A percentile compares a stretch with the other conserved stretches of the same genome.
These are phyloP conservation scores for Glyptemys insculpta DNA, from an alignment of 2,797 vertebrate genomes.

Conservation along the genomic window DNA sequence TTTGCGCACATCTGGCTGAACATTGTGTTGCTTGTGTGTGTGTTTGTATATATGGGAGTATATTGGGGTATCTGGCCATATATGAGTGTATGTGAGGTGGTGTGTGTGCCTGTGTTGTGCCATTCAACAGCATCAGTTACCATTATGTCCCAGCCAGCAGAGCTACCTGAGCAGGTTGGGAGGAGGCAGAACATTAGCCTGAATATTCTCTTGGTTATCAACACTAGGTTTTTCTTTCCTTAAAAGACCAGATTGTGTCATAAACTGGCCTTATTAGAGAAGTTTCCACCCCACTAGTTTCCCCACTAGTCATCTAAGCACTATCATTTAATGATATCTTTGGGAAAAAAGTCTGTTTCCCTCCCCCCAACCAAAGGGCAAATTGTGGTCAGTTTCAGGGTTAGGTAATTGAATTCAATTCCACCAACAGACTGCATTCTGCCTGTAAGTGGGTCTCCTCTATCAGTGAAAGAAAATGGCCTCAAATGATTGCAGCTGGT, in stretches of 20 bases:
- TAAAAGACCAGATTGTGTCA: not conserved
- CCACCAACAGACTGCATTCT: slow-evolving; percentile 32
- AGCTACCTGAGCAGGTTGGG: not conserved
- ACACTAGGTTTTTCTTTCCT: not conserved
- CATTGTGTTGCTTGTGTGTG: not conserved
- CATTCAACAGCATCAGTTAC: not conserved
- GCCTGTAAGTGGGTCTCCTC: slow-evolving; percentile 59
- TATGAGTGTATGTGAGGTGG: not conserved
- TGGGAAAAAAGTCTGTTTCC: not conserved
- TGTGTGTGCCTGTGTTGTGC: not conserved
- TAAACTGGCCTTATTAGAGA: not conserved
- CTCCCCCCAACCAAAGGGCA: slow-evolving; percentile 6
- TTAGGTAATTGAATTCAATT: slow-evolving; percentile 65
- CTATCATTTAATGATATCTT: not conserved
- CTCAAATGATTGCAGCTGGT: slow-evolving; percentile 65
- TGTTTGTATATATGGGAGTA: not conserved
- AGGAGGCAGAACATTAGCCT: not conserved
- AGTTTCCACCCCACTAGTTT: not conserved
- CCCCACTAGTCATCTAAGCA: not conserved
- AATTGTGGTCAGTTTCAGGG: not conserved
- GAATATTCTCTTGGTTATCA: not conserved
- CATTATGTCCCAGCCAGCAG: not conserved
- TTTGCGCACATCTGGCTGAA: too few relatives aligned
- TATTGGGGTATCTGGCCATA: not conserved
- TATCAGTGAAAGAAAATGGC: slow-evolving; percentile 71